phyloP scores from a whole-genome alignment of 2,888 invertebrate species.

The Papilio protenor region DNA sequence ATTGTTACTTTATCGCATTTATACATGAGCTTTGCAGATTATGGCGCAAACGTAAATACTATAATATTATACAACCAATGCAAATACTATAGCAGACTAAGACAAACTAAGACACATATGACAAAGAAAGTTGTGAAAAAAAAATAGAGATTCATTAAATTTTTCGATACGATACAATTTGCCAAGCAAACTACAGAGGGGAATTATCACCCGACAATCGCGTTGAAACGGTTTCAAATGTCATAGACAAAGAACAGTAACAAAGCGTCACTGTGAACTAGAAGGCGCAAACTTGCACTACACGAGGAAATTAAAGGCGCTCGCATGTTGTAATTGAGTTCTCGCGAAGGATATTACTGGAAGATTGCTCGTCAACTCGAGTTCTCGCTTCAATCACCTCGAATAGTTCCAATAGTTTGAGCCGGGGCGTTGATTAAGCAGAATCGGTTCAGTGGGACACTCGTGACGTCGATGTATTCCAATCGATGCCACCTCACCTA shows the following conservation, averaged over 20 bases:
- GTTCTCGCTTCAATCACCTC: conserved; percentile 75
- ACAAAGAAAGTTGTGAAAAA: not conserved
- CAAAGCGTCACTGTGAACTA: conserved; percentile 34
- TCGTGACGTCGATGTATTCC: conserved; percentile 52
- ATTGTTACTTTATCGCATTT: conserved; percentile 24
- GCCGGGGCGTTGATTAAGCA: conserved; percentile 77
- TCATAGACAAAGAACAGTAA: conserved; percentile 7
- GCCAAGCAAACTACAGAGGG: not conserved
- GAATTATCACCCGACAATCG: not conserved
- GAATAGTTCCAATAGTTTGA: conserved; percentile 74
- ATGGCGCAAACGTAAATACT: not conserved
- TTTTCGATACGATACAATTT: not conserved
- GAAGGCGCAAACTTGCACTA: conserved; percentile 50
- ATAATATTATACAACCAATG: no score
- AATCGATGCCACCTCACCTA: conserved; percentile 52
- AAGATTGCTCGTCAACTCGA: conserved; percentile 81
- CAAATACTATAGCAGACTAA: not conserved
- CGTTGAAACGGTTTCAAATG: not conserved
- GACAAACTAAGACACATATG: not conserved
- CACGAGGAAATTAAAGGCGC: conserved; percentile 76
- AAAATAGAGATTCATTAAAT: not conserved
- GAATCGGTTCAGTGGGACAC: conserved; percentile 80
- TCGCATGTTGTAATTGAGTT: conserved; percentile 78
- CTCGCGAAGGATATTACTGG: conserved; percentile 79
- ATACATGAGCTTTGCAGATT: not conserved